Evolutionary conservation across 2,797 vertebrate species (phyloP).

Genomic region (Typhlichthys subterraneus): DNA sequence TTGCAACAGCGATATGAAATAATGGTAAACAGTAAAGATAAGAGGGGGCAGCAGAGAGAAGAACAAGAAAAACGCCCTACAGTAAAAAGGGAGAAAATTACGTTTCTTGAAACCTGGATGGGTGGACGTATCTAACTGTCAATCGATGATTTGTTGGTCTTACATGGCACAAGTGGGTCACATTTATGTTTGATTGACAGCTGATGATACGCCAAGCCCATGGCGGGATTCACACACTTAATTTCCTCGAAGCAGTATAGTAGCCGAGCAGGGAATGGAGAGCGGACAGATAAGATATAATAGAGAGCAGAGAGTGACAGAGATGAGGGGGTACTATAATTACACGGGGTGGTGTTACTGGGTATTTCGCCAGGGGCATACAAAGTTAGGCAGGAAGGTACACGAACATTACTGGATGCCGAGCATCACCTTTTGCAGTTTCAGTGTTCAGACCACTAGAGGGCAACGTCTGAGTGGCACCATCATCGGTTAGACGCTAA

Average conservation of each 20-base stretch:
- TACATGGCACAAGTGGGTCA: conserved; percentile 52
- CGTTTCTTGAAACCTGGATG: conserved; percentile 43
- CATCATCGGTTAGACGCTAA: conserved; percentile 72
- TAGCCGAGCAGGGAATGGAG: conserved; percentile 13
- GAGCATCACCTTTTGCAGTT: conserved; percentile 78
- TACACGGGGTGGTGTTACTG: conserved; percentile 21
- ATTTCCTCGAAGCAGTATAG: conserved; percentile 37
- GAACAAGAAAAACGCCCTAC: conserved; percentile 29
- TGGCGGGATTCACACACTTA: conserved; percentile 44
- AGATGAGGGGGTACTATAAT: neutral
- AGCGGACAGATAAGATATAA: conserved; percentile 23
- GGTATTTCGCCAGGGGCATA: conserved; percentile 26
- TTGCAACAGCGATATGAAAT: conserved; percentile 39
- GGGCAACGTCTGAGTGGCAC: conserved; percentile 76
- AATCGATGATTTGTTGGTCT: conserved; percentile 54
- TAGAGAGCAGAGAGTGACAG: conserved; percentile 14
- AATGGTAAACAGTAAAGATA: conserved; percentile 37
- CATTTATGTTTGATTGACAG: conserved; percentile 54
- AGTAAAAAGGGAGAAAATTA: conserved; percentile 35
- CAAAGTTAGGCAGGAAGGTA: conserved; percentile 37
- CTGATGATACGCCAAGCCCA: conserved; percentile 45
- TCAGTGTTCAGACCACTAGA: conserved; percentile 75
- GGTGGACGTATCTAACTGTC: conserved; percentile 55
- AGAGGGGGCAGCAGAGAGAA: conserved; percentile 9
- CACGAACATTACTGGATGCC: conserved; percentile 25